A percentile compares a stretch with the other conserved stretches of the same genome.
Conservation (phyloP, 1,140 invertebrate species). For the Sycophaga agraensis region DNA sequence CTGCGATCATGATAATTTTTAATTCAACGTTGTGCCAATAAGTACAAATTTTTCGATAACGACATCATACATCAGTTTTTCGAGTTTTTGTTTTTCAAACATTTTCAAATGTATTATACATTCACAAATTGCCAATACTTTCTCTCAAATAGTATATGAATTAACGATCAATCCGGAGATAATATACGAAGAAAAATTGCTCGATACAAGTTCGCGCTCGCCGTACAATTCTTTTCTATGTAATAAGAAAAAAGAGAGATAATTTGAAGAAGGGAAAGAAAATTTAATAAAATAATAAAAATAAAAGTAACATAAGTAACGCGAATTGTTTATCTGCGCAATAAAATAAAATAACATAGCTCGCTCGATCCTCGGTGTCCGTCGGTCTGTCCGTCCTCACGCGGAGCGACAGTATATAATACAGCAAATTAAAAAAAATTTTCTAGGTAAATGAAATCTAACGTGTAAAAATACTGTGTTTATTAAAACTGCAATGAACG, state of each 20-base stretch:
- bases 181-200: too few species aligned
- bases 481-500: neutral
- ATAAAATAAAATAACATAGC: conserved; percentile 46
- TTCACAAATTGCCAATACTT: too few species aligned
- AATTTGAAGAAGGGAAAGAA: too few species aligned
- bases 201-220: too few species aligned
- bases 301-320: conserved; percentile 9
- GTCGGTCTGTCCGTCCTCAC: conserved; percentile 52
- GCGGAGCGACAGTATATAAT: conserved; percentile 45
- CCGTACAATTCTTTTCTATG: too few species aligned
- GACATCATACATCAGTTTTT: conserved; percentile 16
- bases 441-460: conserved; percentile 33
- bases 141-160: too few species aligned
- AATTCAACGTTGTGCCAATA: conserved; percentile 23
- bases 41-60: conserved; percentile 28
- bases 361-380: conserved; percentile 56
- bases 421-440: conserved; percentile 25
- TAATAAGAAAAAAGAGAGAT: too few species aligned
- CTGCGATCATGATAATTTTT: conserved; percentile 8
- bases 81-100: too few species aligned
- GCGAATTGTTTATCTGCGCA: conserved; percentile 7
- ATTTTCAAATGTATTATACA: too few species aligned
- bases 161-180: too few species aligned
- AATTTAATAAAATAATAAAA: conserved; percentile 10
- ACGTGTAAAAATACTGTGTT: conserved; percentile 21